Percentiles rank a stretch among this genome's conserved stretches.
Conservation (phyloP, 2,797 vertebrate species). For the Lepilemur ruficaudatus region DNA sequence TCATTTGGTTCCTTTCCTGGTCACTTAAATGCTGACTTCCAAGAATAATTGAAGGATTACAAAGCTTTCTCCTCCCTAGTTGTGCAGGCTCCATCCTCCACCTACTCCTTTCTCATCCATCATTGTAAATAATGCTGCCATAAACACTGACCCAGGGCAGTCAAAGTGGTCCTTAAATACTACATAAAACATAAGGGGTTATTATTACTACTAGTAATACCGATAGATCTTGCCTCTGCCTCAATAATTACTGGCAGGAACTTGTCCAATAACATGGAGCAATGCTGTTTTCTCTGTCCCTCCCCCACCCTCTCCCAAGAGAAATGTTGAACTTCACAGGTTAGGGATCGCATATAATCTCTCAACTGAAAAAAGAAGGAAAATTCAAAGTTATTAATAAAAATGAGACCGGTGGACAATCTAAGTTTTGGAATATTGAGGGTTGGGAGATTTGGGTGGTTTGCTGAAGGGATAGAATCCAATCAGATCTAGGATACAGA, state of each 20-base stretch:
- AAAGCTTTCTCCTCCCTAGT: background rate
- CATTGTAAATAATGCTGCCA: background rate
- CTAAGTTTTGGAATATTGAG: background rate
- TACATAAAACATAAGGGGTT: background rate
- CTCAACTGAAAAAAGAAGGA: background rate
- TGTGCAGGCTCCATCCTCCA: background rate
- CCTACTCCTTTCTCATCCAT: constrained; percentile 51
- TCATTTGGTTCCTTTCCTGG: background rate
- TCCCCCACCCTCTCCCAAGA: background rate
- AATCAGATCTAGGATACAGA: background rate
- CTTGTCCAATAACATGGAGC: background rate
- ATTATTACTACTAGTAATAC: background rate
- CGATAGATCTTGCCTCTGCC: background rate
- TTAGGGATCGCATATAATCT: background rate
- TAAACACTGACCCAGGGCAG: background rate
- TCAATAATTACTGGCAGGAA: background rate
- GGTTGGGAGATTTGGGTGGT: background rate
- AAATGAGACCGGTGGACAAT: background rate
- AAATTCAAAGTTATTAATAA: background rate
- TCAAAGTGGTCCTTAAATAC: background rate
- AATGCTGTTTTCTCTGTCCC: background rate
- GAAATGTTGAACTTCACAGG: background rate
- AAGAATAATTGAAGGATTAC: constrained; percentile 29
- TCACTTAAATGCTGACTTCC: constrained; percentile 21
- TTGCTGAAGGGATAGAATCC: background rate